phyloP scores from a whole-genome alignment of 2,888 invertebrate species.

The Hymenopus coronatus region DNA sequence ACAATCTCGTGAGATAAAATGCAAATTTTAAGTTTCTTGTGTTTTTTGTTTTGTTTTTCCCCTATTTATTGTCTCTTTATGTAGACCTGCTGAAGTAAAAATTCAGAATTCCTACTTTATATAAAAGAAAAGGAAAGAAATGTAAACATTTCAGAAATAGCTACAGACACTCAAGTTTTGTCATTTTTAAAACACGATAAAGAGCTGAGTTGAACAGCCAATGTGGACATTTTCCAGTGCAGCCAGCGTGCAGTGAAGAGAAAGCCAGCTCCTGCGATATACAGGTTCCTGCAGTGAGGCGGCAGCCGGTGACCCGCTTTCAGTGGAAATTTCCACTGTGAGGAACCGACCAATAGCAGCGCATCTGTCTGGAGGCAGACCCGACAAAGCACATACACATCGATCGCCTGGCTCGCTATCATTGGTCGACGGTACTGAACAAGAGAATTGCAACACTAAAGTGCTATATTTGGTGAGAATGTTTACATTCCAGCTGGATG shows the following conservation, averaged over 20 bases:
- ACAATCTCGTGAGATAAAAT: too few species aligned
- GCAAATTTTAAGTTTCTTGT: too few species aligned
- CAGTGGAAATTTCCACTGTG: conserved; percentile 31
- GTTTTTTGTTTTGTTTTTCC: too few species aligned
- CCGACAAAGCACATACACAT: neutral
- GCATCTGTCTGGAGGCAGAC: conserved; percentile 13
- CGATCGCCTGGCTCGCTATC: neutral
- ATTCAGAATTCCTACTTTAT: too few species aligned
- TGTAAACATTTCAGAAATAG: too few species aligned
- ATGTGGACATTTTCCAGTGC: too few species aligned
- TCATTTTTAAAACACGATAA: too few species aligned
- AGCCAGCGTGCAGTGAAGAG: neutral
- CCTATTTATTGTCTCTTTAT: too few species aligned
- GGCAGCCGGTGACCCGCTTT: conserved; percentile 19
- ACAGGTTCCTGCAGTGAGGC: neutral
- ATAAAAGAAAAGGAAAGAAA: too few species aligned
- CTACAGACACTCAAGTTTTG: too few species aligned
- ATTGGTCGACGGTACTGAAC: neutral
- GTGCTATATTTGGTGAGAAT: neutral
- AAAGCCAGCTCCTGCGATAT: neutral
- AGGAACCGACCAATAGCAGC: conserved; percentile 12
- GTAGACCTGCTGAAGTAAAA: too few species aligned
- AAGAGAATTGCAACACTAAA: neutral
- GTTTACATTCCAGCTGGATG: neutral
- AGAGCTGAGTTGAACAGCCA: too few species aligned